phyloP scores from a whole-genome alignment of 2,888 invertebrate genomes.

The Lasioglossum pauxillum region DNA sequence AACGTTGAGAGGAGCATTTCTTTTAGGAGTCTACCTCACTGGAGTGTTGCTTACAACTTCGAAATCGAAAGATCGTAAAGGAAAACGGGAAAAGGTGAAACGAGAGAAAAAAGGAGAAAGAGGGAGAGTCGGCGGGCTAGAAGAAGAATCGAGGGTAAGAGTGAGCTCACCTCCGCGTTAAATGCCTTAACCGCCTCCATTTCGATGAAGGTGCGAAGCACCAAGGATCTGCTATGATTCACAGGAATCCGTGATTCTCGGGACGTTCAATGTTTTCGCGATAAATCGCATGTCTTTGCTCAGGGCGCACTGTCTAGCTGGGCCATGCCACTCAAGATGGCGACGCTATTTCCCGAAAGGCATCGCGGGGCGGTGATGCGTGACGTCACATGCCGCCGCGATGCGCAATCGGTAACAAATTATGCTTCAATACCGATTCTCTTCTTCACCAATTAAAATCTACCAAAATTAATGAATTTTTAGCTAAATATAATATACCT shows the following conservation, averaged over 20 bases:
- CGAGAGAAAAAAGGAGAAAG: conserved; percentile 38
- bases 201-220: conserved; percentile 53
- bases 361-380: conserved; percentile 71
- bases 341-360: conserved; percentile 75
- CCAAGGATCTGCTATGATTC: conserved; percentile 61
- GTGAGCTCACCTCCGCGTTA: conserved; percentile 91
- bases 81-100: conserved; percentile 29
- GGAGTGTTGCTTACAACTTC: neutral
- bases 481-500: neutral
- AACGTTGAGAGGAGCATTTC: neutral
- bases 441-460: conserved; percentile 23
- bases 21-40: neutral
- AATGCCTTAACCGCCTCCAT: conserved; percentile 95
- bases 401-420: conserved; percentile 38
- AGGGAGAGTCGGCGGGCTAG: conserved; percentile 73
- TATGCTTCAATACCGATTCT: conserved; percentile 31
- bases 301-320: conserved; percentile 78
- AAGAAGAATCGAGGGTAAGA: conserved; percentile 64
- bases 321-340: conserved; percentile 83
- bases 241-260: conserved; percentile 66
- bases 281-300: conserved; percentile 76
- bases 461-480: neutral
- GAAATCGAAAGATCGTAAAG: conserved; percentile 5
- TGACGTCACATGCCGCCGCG: conserved; percentile 67
- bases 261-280: conserved; percentile 67